phyloP scores from a whole-genome alignment of 2,113 vertebrate genomes.

The Leptobrachium ailaonicum region DNA sequence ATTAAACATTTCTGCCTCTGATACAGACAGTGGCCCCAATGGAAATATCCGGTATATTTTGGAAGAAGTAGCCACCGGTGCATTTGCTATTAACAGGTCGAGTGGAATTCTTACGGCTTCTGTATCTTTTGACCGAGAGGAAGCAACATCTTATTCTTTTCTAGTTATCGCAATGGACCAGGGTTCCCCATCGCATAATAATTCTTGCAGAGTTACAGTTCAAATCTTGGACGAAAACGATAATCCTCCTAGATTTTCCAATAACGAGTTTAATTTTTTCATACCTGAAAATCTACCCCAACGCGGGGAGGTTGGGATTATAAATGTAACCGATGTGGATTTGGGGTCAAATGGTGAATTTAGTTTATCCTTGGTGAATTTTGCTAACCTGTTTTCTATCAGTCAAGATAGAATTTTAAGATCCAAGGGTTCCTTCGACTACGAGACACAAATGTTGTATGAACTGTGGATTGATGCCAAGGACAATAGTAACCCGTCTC shows the following conservation, averaged over 20 bases:
- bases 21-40: slow-evolving; percentile 33
- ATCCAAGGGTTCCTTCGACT: slow-evolving; percentile 22
- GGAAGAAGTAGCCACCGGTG: background rate
- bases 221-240: slow-evolving; percentile 39
- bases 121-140: slow-evolving; percentile 32
- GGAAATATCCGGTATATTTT: slow-evolving; percentile 15
- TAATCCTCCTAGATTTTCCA: slow-evolving; percentile 21
- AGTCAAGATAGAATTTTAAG: slow-evolving; percentile 17
- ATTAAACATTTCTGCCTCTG: slow-evolving; percentile 31
- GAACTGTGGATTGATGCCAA: slow-evolving; percentile 34
- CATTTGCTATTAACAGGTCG: slow-evolving; percentile 9
- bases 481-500: slow-evolving; percentile 30
- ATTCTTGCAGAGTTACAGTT: slow-evolving; percentile 16
- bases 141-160: background rate
- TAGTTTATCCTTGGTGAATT: slow-evolving; percentile 21
- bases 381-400: slow-evolving; percentile 11
- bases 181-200: slow-evolving; percentile 21
- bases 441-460: slow-evolving; percentile 20
- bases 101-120: slow-evolving; percentile 10
- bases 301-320: slow-evolving; percentile 16
- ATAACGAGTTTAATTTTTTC: slow-evolving; percentile 21
- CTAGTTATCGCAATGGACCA: slow-evolving; percentile 7
- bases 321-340: slow-evolving; percentile 40
- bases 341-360: slow-evolving; percentile 19
- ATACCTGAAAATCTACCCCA: slow-evolving; percentile 34